Conservation (phyloP, 2,797 vertebrate species). For the Semaprochilodus insignis region DNA sequence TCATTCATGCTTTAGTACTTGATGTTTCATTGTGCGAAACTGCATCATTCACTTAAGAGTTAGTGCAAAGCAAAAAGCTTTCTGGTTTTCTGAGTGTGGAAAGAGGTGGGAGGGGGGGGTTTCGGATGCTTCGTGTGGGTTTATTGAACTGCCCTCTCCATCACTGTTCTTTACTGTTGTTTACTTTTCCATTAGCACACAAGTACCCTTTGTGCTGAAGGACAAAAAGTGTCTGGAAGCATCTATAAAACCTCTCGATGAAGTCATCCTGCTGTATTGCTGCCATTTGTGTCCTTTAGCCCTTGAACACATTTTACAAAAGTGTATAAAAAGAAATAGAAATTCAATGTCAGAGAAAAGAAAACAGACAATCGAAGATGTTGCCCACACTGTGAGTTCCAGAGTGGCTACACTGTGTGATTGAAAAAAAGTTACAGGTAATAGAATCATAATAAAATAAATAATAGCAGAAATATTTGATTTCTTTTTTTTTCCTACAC, state of each 20-base stretch:
- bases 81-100: conserved; percentile 15
- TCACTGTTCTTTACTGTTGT: conserved; percentile 54
- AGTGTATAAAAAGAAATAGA: conserved; percentile 41
- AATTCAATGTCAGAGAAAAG: conserved; percentile 30
- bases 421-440: not conserved
- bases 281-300: conserved; percentile 61
- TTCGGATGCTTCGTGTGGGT: conserved; percentile 41
- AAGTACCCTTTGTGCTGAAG: conserved; percentile 31
- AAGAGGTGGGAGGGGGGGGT: conserved; percentile 35
- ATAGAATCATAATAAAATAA: not conserved
- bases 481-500: too few species aligned
- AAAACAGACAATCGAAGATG: not conserved
- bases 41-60: not conserved
- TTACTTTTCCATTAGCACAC: conserved; percentile 59
- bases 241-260: conserved; percentile 57
- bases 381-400: not conserved
- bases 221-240: conserved; percentile 31
- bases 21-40: not conserved
- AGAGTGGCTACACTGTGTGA: not conserved
- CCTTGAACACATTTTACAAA: conserved; percentile 66
- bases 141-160: conserved; percentile 52
- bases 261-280: conserved; percentile 53
- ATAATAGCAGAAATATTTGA: too few species aligned
- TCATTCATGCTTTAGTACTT: conserved; percentile 1
- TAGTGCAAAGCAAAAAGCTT: conserved; percentile 13